These are phyloP conservation scores for Paracanthobrama guichenoti DNA, from an alignment of 2,113 vertebrate genomes.

Conservation along the genomic window DNA sequence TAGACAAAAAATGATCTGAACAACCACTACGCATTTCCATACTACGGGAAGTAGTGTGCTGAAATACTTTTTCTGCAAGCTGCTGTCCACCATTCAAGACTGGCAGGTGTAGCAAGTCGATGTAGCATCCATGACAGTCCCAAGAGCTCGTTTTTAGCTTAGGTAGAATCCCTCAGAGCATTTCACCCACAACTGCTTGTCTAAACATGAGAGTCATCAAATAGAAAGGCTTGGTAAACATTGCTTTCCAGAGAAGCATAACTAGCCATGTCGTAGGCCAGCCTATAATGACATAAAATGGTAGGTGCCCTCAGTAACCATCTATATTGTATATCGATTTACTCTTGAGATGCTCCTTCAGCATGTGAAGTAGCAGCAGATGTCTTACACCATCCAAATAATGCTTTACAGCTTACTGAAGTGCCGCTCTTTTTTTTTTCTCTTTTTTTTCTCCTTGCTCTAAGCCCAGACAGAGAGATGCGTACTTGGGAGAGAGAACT, in stretches of 20 bases:
- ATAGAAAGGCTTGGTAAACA: neutral
- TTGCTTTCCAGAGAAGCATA: conserved; percentile 4
- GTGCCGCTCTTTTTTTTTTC: neutral
- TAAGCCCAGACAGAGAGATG: neutral
- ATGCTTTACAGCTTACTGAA: conserved; percentile 28
- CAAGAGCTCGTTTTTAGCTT: neutral
- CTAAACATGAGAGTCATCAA: conserved; percentile 7
- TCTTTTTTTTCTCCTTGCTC: neutral
- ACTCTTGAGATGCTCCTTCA: conserved; percentile 15
- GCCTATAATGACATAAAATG: conserved; percentile 1
- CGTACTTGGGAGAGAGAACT: neutral
- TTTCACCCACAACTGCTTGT: neutral
- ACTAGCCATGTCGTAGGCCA: neutral
- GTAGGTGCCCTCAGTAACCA: neutral
- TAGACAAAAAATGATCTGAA: neutral
- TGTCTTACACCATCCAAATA: conserved; percentile 25
- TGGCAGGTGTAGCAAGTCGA: neutral
- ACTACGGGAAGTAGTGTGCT: neutral
- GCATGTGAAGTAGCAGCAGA: conserved; percentile 19
- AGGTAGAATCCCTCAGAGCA: neutral
- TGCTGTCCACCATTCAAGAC: neutral
- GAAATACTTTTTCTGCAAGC: neutral
- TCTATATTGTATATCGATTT: conserved; percentile 32
- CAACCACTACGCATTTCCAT: neutral
- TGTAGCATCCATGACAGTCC: neutral